Base-by-base conservation (phyloP, 2,113 vertebrate species). In the Sminthopsis crassicaudata region DNA sequence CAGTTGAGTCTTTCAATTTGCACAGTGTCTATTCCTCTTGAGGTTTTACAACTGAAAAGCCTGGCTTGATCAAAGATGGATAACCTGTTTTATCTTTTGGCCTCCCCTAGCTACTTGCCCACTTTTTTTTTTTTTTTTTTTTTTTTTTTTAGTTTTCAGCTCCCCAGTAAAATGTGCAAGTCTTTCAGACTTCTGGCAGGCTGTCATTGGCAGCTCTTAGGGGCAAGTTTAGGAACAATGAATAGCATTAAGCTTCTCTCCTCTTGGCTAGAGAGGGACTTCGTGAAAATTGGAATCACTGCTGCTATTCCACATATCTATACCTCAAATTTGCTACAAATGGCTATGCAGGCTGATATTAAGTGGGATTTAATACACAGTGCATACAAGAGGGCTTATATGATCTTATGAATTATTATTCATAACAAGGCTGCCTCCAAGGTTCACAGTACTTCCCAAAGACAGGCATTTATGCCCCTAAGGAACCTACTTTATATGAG, bases 1-100 rank as follows among this genome's bases (percentile, higher is more conserved):
- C 94, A 92, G 0, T 53, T 91, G 91, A 90, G 89, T 97, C 89
- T 90, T 90, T 94, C 60, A 95, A 46, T 97, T 91, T 94, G 92
- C 50, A 95, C 48, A 94, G 55, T 96, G 67, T 53, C 94, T 95
- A 88, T 53, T 3, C n/a, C 97, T 94, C 96, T 94, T 97, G 93
- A 92, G 90, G 93, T 94, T 95, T 92, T 94, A 46, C 93, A 94
- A 90, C 19, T 25, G 76, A 52, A 92, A 88, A 96, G 67, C 30
- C 22, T 96, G 90, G 97, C 91, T 96, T 95, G 93, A 97, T 97
- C 95, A 97, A 97, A 96, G 93, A 89, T 26, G 46, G 88, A 95
- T 36, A 95, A 94, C 95, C 25, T 92, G 53, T 93, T 89, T 96
- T 90, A 90, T 93, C 94, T 89, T 92, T 91, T 97, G 94, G 96